phyloP scores from a whole-genome alignment of 2,888 invertebrate genomes.

The Drosophila kanekoi region DNA sequence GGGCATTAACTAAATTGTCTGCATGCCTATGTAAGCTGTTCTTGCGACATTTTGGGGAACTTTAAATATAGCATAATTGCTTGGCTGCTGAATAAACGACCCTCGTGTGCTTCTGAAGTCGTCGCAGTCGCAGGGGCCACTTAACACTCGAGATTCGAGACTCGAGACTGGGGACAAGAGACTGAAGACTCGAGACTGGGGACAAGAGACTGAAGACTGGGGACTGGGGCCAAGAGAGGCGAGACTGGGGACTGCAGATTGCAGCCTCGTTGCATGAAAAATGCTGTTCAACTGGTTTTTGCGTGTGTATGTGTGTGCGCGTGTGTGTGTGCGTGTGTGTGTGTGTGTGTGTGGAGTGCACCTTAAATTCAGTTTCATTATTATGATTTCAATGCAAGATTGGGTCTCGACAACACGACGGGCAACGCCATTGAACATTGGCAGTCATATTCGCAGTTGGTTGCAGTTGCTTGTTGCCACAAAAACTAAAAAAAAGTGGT shows the following conservation, averaged over 20 bases:
- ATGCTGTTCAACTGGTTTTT: constrained; percentile 76
- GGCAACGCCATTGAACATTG: constrained; percentile 79
- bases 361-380: constrained; percentile 80
- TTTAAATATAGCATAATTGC: constrained; percentile 31
- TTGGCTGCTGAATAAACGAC: constrained; percentile 40
- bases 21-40: background rate
- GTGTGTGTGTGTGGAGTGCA: constrained; percentile 59
- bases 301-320: constrained; percentile 17
- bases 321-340: constrained; percentile 26
- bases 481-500: constrained; percentile 67
- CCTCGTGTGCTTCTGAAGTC: constrained; percentile 36
- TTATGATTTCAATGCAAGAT: constrained; percentile 75
- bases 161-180: constrained; percentile 2
- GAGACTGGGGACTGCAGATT: constrained; percentile 8
- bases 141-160: constrained; percentile 47
- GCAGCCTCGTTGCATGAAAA: constrained; percentile 63
- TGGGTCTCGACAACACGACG: constrained; percentile 50
- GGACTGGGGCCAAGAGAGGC: background rate
- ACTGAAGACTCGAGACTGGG: background rate
- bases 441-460: constrained; percentile 69
- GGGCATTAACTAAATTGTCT: background rate
- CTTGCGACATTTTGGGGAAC: constrained; percentile 20
- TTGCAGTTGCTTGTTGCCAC: constrained; percentile 34
- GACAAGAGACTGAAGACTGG: background rate
- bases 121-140: constrained; percentile 34